phyloP scores from a whole-genome alignment of 2,113 vertebrate genomes.

The Rhabdornis inornatus region DNA sequence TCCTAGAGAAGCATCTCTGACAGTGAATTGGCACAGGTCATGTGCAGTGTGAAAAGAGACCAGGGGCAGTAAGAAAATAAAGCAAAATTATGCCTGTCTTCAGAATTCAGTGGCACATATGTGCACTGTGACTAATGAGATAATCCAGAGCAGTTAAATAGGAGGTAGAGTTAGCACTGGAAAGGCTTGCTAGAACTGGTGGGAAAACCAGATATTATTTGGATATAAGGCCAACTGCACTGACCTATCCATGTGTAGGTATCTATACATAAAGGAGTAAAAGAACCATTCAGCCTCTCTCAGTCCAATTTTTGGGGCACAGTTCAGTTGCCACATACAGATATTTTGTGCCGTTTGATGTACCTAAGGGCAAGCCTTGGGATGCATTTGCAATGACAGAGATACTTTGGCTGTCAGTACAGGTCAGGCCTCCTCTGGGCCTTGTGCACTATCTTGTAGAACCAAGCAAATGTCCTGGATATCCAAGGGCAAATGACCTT shows the following conservation, averaged over 20 bases:
- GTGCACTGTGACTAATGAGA: neutral
- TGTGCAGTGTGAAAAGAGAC: neutral
- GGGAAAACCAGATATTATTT: neutral
- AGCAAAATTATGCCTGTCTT: neutral
- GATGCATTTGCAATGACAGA: neutral
- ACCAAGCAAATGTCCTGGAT: neutral
- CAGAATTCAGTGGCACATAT: neutral
- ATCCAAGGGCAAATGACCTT: neutral
- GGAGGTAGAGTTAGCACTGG: neutral
- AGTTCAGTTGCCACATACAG: neutral
- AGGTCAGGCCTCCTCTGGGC: neutral
- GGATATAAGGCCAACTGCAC: neutral
- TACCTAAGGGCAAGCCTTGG: neutral
- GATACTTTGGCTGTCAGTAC: neutral
- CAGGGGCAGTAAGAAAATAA: neutral
- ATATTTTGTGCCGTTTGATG: neutral
- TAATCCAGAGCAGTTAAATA: neutral
- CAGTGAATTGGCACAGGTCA: neutral
- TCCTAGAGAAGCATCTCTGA: neutral
- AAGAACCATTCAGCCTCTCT: neutral
- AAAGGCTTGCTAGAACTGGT: neutral
- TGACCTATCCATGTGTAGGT: neutral
- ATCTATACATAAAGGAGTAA: neutral
- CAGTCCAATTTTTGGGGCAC: neutral
- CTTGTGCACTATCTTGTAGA: neutral